Conservation (phyloP, 2,113 vertebrate species). For the Zosterops hypoxanthus region DNA sequence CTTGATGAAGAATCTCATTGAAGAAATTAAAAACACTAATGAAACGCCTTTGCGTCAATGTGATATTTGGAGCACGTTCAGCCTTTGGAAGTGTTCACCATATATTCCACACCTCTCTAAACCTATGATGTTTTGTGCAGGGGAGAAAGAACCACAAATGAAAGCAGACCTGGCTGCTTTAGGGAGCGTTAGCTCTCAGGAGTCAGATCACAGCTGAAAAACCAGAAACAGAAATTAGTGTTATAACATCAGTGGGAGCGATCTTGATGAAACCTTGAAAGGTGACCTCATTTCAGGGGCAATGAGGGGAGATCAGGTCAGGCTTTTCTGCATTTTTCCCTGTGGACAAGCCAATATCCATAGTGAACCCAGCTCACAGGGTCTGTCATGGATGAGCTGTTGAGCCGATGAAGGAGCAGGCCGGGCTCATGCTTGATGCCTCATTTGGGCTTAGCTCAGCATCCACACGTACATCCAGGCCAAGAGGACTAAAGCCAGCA, state of each 20-base stretch:
- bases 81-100: not conserved
- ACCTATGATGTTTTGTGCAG: not conserved
- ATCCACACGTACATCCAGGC: not conserved
- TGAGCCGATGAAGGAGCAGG: not conserved
- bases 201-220: constrained; percentile 13
- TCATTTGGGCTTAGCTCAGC: not conserved
- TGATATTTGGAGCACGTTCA: not conserved
- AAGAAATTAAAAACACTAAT: not conserved
- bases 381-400: not conserved
- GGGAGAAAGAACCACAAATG: not conserved
- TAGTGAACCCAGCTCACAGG: not conserved
- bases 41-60: not conserved
- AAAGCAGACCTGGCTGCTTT: not conserved
- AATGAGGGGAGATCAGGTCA: not conserved
- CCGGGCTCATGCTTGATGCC: not conserved
- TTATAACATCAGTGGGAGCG: not conserved
- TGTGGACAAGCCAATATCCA: not conserved
- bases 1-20: not conserved
- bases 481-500: constrained; percentile 1
- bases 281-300: not conserved
- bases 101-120: not conserved
- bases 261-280: not conserved
- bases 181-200: not conserved
- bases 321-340: not conserved
- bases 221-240: not conserved